Conservation (phyloP, 2,113 vertebrate genomes). For the Neolamprologus toae region DNA sequence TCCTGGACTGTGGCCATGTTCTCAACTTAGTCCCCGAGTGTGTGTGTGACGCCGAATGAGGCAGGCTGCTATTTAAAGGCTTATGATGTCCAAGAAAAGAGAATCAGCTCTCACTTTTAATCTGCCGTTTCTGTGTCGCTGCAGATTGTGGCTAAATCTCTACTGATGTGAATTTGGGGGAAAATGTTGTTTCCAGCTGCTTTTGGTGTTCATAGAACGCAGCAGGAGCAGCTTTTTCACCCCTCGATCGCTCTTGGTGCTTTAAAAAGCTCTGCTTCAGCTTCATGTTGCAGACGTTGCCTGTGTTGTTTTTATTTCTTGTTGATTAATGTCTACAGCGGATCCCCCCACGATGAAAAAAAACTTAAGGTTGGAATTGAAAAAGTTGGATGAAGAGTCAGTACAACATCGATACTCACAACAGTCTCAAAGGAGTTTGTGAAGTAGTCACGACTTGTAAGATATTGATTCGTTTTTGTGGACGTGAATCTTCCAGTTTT, state of each 20-base stretch:
- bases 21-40: constrained; percentile 15
- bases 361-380: neutral
- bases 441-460: neutral
- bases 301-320: neutral
- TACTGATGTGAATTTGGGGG: neutral
- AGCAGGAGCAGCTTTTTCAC: neutral
- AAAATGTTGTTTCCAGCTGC: neutral
- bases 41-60: constrained; percentile 6
- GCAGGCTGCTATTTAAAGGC: constrained; percentile 44
- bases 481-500: neutral
- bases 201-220: neutral
- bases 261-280: neutral
- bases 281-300: neutral
- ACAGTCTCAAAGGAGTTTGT: neutral
- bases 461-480: neutral
- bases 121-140: neutral
- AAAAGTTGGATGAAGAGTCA: neutral
- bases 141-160: neutral
- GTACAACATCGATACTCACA: neutral
- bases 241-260: neutral
- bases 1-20: constrained; percentile 43
- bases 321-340: neutral
- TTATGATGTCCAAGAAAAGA: constrained; percentile 34
- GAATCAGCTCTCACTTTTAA: constrained; percentile 16
- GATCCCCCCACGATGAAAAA: neutral